phyloP scores from a whole-genome alignment of 2,888 invertebrate species.

The Metopia argyrocephala region DNA sequence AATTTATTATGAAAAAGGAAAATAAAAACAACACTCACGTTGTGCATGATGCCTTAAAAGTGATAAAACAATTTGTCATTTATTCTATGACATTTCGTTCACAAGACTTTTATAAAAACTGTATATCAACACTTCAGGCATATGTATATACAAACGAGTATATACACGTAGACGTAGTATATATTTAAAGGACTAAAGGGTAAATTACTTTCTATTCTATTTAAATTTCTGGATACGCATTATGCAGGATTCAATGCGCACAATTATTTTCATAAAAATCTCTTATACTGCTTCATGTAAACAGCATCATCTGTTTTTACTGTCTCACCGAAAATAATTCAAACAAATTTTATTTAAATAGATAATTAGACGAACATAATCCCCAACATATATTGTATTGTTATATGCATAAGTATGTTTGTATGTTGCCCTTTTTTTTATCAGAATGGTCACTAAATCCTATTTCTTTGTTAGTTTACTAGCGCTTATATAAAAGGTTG shows the following conservation, averaged over 20 bases:
- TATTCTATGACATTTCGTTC: constrained; percentile 61
- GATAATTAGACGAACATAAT: too few species aligned
- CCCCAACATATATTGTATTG: too few species aligned
- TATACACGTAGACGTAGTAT: background rate
- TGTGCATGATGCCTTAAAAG: constrained; percentile 60
- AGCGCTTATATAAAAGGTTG: too few species aligned
- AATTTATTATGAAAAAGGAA: background rate
- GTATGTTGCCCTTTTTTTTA: too few species aligned
- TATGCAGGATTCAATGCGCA: background rate
- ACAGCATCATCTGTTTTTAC: constrained; percentile 29
- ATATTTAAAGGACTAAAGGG: constrained; percentile 26
- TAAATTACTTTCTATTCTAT: constrained; percentile 21
- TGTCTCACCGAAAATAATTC: background rate
- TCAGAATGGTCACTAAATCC: too few species aligned
- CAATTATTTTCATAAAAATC: constrained; percentile 19
- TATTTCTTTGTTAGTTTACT: too few species aligned
- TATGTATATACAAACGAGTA: background rate
- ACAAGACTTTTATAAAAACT: too few species aligned
- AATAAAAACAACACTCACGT: constrained; percentile 33
- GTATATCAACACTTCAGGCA: too few species aligned
- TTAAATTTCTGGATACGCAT: constrained; percentile 8
- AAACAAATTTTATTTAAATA: background rate
- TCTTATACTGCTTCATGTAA: background rate
- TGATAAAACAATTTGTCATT: constrained; percentile 74
- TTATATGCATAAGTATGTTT: too few species aligned